Percentiles rank a stretch among this genome's conserved stretches.
Evolutionary conservation across 2,888 invertebrate species (phyloP).

Genomic region (Lochmaea capreae): DNA sequence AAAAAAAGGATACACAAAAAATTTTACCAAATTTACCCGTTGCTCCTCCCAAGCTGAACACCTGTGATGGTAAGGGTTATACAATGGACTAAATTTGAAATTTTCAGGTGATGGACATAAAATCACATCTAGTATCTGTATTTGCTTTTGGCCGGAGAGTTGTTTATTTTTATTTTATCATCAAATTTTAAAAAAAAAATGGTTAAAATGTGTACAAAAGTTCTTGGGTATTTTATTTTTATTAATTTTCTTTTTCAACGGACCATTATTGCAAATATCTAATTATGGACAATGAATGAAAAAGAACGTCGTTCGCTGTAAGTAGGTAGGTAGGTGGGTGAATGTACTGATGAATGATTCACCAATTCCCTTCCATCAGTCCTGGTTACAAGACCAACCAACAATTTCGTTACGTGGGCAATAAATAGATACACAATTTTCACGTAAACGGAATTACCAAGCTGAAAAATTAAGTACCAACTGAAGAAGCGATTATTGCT

Average conservation of each 20-base stretch:
- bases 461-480: background rate
- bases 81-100: too few relatives aligned
- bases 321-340: slow-evolving; percentile 12
- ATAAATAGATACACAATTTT: slow-evolving; percentile 11
- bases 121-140: too few relatives aligned
- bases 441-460: slow-evolving; percentile 2
- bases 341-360: slow-evolving; percentile 25
- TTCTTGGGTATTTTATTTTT: background rate
- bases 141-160: too few relatives aligned
- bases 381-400: slow-evolving; percentile 8
- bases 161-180: too few relatives aligned
- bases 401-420: slow-evolving; percentile 21
- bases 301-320: slow-evolving; percentile 1
- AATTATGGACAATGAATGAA: background rate
- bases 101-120: too few relatives aligned
- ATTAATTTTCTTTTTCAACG: background rate
- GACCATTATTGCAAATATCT: background rate
- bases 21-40: too few relatives aligned
- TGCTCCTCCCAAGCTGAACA: too few relatives aligned
- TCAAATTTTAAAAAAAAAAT: too few relatives aligned
- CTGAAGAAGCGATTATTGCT: background rate
- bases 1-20: too few relatives aligned
- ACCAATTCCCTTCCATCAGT: slow-evolving; percentile 20
- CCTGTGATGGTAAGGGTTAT: too few relatives aligned
- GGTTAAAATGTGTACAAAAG: background rate